phyloP scores from a whole-genome alignment of 2,113 vertebrate genomes.

The Turnix velox region DNA sequence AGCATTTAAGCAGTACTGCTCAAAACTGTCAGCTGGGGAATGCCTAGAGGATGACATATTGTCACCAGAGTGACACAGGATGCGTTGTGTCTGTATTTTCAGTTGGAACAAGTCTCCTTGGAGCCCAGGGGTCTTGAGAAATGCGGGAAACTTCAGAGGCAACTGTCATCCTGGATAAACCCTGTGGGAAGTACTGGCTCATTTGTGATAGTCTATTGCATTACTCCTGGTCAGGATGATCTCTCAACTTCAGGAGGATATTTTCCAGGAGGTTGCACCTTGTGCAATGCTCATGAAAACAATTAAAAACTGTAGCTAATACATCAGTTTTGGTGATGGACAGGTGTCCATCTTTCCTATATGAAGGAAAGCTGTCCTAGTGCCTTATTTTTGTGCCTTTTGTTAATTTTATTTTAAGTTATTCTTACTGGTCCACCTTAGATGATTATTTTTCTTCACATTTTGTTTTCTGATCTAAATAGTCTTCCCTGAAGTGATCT shows the following conservation, averaged over 20 bases:
- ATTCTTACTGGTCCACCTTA: not conserved
- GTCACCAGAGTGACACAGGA: conserved; percentile 28
- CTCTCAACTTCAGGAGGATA: not conserved
- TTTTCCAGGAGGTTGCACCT: not conserved
- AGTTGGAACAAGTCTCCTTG: conserved; percentile 14
- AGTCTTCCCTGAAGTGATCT: not conserved
- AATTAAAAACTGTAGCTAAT: not conserved
- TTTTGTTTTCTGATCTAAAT: not conserved
- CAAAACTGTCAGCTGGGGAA: conserved; percentile 9
- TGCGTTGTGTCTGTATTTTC: conserved; percentile 32
- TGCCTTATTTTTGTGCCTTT: no score
- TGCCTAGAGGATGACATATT: conserved; percentile 39
- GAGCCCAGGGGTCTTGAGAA: conserved; percentile 3
- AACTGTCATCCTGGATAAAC: not conserved
- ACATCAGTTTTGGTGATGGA: not conserved
- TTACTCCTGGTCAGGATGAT: not conserved
- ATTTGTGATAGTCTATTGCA: not conserved
- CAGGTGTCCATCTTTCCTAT: rapidly evolving
- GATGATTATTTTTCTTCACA: not conserved
- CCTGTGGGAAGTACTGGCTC: not conserved
- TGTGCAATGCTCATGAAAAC: not conserved
- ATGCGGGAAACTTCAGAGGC: not conserved
- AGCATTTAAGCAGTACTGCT: not conserved
- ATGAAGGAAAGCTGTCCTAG: not conserved
- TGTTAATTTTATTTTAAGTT: not conserved